Conservation (phyloP, 2,888 invertebrate species). For the Hypercompe scribonia region DNA sequence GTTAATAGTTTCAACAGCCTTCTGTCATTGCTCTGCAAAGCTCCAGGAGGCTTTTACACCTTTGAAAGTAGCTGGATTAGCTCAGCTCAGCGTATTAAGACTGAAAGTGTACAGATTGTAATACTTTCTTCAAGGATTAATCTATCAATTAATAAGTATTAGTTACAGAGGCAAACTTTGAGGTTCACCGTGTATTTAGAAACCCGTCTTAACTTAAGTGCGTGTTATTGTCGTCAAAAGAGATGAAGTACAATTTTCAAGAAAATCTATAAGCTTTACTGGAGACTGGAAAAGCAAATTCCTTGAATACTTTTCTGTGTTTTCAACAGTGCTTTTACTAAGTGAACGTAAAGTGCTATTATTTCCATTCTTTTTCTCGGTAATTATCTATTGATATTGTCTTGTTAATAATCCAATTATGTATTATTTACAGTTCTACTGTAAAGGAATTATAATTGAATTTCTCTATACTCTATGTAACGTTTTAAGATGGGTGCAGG, state of each 20-base stretch:
- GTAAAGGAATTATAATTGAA: constrained; percentile 10
- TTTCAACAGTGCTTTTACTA: constrained; percentile 21
- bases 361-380: constrained; percentile 25
- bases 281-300: background rate
- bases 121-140: too few species aligned
- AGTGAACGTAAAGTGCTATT: constrained; percentile 40
- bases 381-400: background rate
- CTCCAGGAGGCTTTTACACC: too few species aligned
- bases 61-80: too few species aligned
- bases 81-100: too few species aligned
- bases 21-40: too few species aligned
- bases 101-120: too few species aligned
- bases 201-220: background rate
- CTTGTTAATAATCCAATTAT: constrained; percentile 3
- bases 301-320: background rate
- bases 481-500: constrained; percentile 6
- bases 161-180: too few species aligned
- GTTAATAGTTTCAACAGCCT: too few species aligned
- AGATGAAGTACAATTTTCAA: background rate
- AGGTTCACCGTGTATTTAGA: background rate
- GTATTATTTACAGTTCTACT: constrained; percentile 32
- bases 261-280: constrained; percentile 1
- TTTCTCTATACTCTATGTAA: constrained; percentile 1
- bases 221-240: background rate
- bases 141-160: too few species aligned